Percentiles rank a stretch among this genome's conserved stretches.
phyloP scores from a whole-genome alignment of 2,888 invertebrate species.

The Coleophora flavipennella region DNA sequence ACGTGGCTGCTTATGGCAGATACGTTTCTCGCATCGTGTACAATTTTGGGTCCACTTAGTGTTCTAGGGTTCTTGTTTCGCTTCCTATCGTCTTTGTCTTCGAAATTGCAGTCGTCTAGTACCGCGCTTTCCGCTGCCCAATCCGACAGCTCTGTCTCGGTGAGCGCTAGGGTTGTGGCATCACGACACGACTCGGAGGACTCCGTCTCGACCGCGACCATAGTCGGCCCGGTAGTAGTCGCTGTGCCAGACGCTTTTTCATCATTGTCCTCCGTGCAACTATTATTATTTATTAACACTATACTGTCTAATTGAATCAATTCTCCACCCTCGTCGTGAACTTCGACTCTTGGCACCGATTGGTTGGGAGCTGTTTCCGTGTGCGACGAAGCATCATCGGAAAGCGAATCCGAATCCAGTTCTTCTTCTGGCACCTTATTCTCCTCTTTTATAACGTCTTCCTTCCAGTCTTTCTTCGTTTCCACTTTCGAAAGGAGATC shows the following conservation, averaged over 20 bases:
- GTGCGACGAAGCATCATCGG: slow-evolving; percentile 50
- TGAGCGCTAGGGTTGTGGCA: slow-evolving; percentile 79
- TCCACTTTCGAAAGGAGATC: slow-evolving; percentile 52
- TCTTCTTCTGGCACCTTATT: slow-evolving; percentile 48
- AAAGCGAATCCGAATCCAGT: slow-evolving; percentile 75
- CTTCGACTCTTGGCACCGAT: slow-evolving; percentile 79
- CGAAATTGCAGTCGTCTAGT: slow-evolving; percentile 79
- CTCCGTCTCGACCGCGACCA: slow-evolving; percentile 54
- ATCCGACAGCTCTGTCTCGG: slow-evolving; percentile 91
- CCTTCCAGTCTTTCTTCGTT: slow-evolving; percentile 49
- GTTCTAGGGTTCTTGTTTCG: slow-evolving; percentile 44
- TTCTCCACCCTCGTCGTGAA: slow-evolving; percentile 80
- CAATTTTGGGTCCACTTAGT: slow-evolving; percentile 45
- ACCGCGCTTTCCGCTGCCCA: slow-evolving; percentile 89
- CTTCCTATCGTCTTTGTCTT: slow-evolving; percentile 44
- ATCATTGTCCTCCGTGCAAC: slow-evolving; percentile 32
- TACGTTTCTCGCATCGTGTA: slow-evolving; percentile 57
- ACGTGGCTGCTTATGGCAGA: slow-evolving; percentile 52
- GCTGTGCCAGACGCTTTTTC: slow-evolving; percentile 40
- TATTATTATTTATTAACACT: slow-evolving; percentile 50
- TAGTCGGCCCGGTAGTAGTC: slow-evolving; percentile 50
- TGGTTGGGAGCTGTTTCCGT: slow-evolving; percentile 52
- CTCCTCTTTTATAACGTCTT: slow-evolving; percentile 60
- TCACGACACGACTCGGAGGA: slow-evolving; percentile 81
- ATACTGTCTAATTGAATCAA: slow-evolving; percentile 75